Percentiles rank a stretch among this genome's conserved stretches.
Evolutionary conservation across 2,113 vertebrate species (phyloP).

Genomic region (Alethe castanea): DNA sequence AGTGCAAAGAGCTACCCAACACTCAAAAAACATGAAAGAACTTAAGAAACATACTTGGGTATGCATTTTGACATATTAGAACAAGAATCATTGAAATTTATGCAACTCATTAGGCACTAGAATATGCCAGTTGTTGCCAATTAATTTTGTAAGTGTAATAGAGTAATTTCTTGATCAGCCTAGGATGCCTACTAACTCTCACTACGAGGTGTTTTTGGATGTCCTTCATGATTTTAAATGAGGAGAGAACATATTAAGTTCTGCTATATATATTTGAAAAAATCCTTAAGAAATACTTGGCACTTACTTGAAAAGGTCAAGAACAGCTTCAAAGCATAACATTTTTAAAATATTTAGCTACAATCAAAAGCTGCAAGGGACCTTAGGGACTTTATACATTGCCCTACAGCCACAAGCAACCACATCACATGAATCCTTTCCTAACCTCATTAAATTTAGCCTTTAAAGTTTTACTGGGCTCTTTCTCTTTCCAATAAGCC

Average conservation of each 20-base stretch:
- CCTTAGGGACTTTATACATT: background rate
- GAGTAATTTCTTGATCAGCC: background rate
- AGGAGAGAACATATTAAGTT: background rate
- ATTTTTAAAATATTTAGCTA: background rate
- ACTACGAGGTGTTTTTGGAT: background rate
- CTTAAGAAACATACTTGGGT: background rate
- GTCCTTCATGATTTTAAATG: background rate
- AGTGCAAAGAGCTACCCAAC: background rate
- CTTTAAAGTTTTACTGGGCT: background rate
- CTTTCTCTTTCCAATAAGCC: background rate
- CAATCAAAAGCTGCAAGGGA: background rate
- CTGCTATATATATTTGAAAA: background rate
- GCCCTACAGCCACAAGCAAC: background rate
- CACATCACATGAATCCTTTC: background rate
- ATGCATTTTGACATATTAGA: background rate
- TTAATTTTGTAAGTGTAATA: background rate
- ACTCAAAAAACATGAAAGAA: background rate
- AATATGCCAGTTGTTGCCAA: background rate
- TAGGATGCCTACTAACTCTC: background rate
- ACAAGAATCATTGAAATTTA: background rate
- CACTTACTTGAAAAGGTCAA: background rate
- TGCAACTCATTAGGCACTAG: background rate
- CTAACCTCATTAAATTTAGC: background rate
- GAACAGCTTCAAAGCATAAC: background rate
- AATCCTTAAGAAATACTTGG: background rate